These are phyloP conservation scores for Nannoperca obscura DNA, from an alignment of 2,797 vertebrate genomes.

Conservation along the genomic window DNA sequence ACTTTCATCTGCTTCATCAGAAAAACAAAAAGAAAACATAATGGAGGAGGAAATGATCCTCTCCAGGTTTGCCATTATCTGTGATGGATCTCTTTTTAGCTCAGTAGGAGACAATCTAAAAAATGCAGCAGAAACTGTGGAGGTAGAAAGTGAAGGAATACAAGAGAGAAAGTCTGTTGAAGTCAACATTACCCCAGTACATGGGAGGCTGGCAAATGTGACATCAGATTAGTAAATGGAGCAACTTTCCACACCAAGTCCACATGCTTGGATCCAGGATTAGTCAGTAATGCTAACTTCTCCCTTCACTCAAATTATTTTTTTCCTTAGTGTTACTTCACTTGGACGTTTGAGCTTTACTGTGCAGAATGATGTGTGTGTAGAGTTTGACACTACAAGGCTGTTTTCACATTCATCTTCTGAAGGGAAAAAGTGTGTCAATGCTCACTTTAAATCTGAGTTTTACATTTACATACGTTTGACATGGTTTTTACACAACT, in stretches of 20 bases:
- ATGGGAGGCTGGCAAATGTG: not conserved
- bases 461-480: not conserved
- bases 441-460: not conserved
- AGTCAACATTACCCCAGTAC: not conserved
- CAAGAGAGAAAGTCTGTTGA: too few relatives aligned
- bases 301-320: not conserved
- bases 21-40: not conserved
- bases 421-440: not conserved
- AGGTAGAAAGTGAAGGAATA: conserved; percentile 27
- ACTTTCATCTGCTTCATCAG: conserved; percentile 32
- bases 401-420: not conserved
- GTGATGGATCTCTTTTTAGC: conserved; percentile 33
- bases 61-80: conserved; percentile 29
- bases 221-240: not conserved
- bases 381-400: not conserved
- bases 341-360: not conserved
- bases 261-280: not conserved
- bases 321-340: not conserved
- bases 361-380: not conserved
- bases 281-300: not conserved
- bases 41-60: conserved; percentile 26
- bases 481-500: not conserved
- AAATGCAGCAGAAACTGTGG: conserved; percentile 6
- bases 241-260: not conserved
- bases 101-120: conserved; percentile 24